Evolutionary conservation across 2,113 vertebrate species (phyloP), one percentile per base, ranked within the genome.

Genomic region (Platycercus adscitus): DNA sequence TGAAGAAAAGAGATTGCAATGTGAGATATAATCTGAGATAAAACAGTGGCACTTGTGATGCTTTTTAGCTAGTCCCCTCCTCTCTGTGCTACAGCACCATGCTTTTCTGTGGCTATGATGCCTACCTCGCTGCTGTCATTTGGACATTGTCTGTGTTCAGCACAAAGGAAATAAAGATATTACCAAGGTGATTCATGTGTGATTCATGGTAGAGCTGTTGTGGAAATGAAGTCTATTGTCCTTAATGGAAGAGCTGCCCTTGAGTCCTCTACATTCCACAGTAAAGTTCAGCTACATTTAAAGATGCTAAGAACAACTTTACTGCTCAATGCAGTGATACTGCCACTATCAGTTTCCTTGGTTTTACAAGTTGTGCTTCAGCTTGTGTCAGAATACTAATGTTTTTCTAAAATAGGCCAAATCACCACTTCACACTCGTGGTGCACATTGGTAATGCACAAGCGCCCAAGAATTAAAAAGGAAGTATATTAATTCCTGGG

Each of bases 311-410:
- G 28, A 33, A 65, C 11, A 64, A 24, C 26, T 29, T 10, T 47
- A 46, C n/a, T 14, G 13, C 21, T 55, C 33, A 71, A 49, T 4
- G n/a, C 18, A 35, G 28, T 63, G 47, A 29, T 63, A 63, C 33
- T 25, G 35, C 17, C 18, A 78, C 17, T 15, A 11, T 16, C 23
- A 18, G 5, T 55, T 69, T 73, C 41, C 44, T 50, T 73, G 24
- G 8, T 4, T 86, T 82, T 76, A 13, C 63, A 46, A 6, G 14
- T 37, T 56, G 61, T 8, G 18, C 28, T 76, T 72, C 63, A 58
- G 16, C 25, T 55, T 10, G 3, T 0, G 0, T 28, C 33, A 58
- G 52, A 79, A 37, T 9, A 71, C 1, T 24, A 13, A 2, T 18
- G 25, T 66, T 88, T 88, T 81, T 49, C n/a, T 39, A 28, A 61